Evolutionary conservation across 1,140 invertebrate species (phyloP).

Genomic region (Drosophila repletoides): DNA sequence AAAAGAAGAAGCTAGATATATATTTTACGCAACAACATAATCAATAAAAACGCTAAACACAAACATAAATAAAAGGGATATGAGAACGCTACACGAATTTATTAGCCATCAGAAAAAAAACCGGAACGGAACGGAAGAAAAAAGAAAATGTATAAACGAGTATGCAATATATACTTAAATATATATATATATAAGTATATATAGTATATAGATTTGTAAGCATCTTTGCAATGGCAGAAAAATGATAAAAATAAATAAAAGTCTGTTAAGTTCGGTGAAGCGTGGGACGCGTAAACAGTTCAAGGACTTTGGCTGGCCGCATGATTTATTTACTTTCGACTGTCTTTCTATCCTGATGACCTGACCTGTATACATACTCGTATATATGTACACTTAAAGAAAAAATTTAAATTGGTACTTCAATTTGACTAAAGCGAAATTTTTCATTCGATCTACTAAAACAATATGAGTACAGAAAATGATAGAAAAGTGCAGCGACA

Average conservation of each 20-base stretch:
- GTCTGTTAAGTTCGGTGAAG: constrained; percentile 45
- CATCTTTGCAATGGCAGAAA: constrained; percentile 34
- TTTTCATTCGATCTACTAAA: too few species aligned
- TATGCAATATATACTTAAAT: constrained; percentile 5
- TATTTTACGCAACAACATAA: constrained; percentile 46
- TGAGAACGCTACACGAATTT: constrained; percentile 48
- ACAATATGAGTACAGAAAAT: too few species aligned
- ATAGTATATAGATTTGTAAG: constrained; percentile 2
- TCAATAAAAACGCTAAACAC: constrained; percentile 70
- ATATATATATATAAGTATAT: neutral
- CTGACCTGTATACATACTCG: constrained; percentile 5
- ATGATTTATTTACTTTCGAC: constrained; percentile 77
- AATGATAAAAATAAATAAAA: constrained; percentile 65
- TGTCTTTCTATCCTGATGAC: constrained; percentile 53
- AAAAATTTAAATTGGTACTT: too few species aligned
- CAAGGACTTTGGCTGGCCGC: constrained; percentile 54
- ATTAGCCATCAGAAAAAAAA: constrained; percentile 54
- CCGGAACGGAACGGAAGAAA: constrained; percentile 39
- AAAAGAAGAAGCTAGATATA: neutral
- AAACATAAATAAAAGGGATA: constrained; percentile 70
- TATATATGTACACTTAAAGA: neutral
- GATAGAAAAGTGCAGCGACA: too few species aligned
- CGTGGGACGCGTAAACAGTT: constrained; percentile 62
- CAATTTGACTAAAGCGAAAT: too few species aligned
- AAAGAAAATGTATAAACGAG: constrained; percentile 6